Percentiles rank a stretch among this genome's conserved stretches.
phyloP scores from a whole-genome alignment of 2,113 vertebrate genomes.

The Brienomyrus longianalis region DNA sequence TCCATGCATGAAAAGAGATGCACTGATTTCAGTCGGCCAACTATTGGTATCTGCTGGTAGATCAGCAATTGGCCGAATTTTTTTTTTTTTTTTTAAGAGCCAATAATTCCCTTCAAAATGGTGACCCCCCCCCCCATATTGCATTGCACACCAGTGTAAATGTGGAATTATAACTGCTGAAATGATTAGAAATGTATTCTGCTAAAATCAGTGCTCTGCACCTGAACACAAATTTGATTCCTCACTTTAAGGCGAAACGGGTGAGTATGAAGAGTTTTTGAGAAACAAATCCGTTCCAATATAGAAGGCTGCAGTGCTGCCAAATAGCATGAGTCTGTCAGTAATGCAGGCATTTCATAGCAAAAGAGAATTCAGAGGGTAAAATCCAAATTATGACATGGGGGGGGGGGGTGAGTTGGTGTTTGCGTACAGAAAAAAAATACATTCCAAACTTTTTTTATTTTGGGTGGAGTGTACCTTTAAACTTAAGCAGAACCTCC shows the following conservation, averaged over 20 bases:
- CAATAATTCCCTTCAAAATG: not conserved
- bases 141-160: not conserved
- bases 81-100: not conserved
- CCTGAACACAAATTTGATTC: no score
- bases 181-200: not conserved
- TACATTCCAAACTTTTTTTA: no score
- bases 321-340: not conserved
- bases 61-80: not conserved
- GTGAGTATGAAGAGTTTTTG: no score
- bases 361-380: not conserved
- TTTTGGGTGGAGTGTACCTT: no score
- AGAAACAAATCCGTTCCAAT: not conserved
- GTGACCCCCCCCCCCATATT: not conserved
- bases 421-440: no score
- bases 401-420: no score
- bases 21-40: not conserved
- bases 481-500: no score
- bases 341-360: not conserved
- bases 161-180: not conserved
- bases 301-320: not conserved
- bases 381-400: not conserved
- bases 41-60: not conserved
- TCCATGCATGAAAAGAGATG: not conserved
- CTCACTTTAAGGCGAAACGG: no score
- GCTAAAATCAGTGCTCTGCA: not conserved